These are phyloP conservation scores for Phalloptychus januarius DNA, from an alignment of 2,797 vertebrate species.

Conservation along the genomic window DNA sequence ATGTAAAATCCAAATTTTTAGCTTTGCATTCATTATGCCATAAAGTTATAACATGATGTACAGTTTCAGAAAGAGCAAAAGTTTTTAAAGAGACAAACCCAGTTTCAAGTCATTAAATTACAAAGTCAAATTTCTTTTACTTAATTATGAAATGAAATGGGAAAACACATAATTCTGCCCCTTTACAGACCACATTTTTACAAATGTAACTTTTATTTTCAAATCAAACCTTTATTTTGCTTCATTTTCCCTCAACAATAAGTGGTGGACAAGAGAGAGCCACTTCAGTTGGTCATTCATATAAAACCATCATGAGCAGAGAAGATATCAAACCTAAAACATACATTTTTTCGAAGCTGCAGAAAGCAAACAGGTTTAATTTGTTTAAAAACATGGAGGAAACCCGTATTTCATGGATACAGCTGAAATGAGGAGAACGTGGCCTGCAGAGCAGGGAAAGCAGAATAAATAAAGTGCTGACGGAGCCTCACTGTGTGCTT, in stretches of 20 bases:
- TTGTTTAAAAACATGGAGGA: background rate
- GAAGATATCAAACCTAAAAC: background rate
- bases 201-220: too few species aligned
- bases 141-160: too few species aligned
- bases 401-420: background rate
- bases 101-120: too few species aligned
- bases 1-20: too few species aligned
- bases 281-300: background rate
- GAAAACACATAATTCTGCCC: too few species aligned
- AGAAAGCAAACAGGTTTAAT: background rate
- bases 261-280: background rate
- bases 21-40: too few species aligned
- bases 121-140: too few species aligned
- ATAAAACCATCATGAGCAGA: background rate
- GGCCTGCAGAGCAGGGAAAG: background rate
- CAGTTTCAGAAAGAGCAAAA: too few species aligned
- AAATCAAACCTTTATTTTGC: background rate
- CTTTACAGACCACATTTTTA: too few species aligned
- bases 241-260: background rate
- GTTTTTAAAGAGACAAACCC: too few species aligned
- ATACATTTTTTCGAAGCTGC: background rate
- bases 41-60: too few species aligned
- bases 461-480: constrained; percentile 58
- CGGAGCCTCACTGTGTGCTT: constrained; percentile 11
- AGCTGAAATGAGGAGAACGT: constrained; percentile 1